phyloP scores from a whole-genome alignment of 2,797 vertebrate genomes.

The Rhodeus uyekii region DNA sequence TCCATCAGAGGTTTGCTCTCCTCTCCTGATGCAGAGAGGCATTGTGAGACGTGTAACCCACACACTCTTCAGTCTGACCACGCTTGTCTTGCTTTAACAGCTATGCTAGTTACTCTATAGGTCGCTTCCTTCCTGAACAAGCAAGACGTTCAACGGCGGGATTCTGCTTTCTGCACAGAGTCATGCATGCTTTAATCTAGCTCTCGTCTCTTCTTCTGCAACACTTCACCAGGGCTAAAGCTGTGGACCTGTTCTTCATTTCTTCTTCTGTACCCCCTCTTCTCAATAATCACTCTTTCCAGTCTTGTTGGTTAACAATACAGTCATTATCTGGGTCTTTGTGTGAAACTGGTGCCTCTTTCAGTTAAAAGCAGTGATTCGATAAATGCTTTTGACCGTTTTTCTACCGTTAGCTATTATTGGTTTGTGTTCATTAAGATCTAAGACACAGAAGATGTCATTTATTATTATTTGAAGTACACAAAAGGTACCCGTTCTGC shows the following conservation, averaged over 20 bases:
- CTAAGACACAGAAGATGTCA: not conserved
- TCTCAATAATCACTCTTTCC: slow-evolving; percentile 3
- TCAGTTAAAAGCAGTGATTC: not conserved
- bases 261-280: slow-evolving; percentile 5
- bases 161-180: slow-evolving; percentile 11
- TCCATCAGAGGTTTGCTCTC: slow-evolving; percentile 44
- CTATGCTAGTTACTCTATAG: slow-evolving; percentile 2
- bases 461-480: not conserved
- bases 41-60: slow-evolving; percentile 44
- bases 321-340: not conserved
- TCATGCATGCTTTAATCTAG: slow-evolving; percentile 41
- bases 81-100: slow-evolving; percentile 30
- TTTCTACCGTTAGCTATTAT: not conserved
- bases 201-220: slow-evolving; percentile 37
- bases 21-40: slow-evolving; percentile 21
- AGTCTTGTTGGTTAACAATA: not conserved
- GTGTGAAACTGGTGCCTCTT: not conserved
- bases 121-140: slow-evolving; percentile 7
- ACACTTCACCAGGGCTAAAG: not conserved
- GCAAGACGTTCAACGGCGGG: not conserved
- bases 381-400: not conserved
- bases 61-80: slow-evolving; percentile 41
- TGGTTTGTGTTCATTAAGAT: not conserved
- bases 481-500: not conserved
- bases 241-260: slow-evolving; percentile 20